These are phyloP conservation scores for Macrophya alboannulata DNA, from an alignment of 2,888 invertebrate genomes.

Conservation along the genomic window DNA sequence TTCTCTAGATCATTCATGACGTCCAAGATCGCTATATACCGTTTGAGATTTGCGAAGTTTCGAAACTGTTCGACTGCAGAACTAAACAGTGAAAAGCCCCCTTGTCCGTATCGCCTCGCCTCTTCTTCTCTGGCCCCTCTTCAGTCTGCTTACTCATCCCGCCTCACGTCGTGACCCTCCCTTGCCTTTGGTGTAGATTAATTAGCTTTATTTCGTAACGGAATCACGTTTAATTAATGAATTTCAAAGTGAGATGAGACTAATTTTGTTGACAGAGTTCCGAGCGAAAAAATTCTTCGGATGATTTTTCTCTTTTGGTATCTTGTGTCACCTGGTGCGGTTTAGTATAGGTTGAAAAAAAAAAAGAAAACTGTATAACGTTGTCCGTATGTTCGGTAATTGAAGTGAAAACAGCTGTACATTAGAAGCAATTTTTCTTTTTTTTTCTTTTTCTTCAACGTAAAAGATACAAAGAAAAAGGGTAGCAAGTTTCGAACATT, in stretches of 20 bases:
- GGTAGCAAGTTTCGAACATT: not conserved
- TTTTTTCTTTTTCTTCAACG: not conserved
- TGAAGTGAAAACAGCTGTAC: not conserved
- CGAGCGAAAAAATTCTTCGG: not conserved
- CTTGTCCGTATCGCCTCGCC: not conserved
- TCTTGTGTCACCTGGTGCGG: too few species aligned
- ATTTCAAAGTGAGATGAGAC: conserved; percentile 44
- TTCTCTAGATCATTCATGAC: not conserved
- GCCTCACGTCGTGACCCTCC: not conserved
- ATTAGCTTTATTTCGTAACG: conserved; percentile 39
- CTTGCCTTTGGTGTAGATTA: conserved; percentile 40
- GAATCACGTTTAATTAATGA: conserved; percentile 48
- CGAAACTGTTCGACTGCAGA: not conserved
- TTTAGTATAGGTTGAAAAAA: too few species aligned
- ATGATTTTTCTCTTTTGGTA: not conserved
- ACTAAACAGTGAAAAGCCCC: not conserved
- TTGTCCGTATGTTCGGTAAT: not conserved
- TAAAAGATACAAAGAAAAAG: not conserved
- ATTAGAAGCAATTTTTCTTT: too few species aligned
- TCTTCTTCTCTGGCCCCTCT: conserved; percentile 10
- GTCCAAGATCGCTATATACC: not conserved
- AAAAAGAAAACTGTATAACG: not conserved
- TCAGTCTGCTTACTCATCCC: not conserved
- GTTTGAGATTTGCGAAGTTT: not conserved
- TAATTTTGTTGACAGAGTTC: conserved; percentile 23